Evolutionary conservation across 2,113 vertebrate genomes (phyloP).

Genomic region (Scartelaos histophorus): DNA sequence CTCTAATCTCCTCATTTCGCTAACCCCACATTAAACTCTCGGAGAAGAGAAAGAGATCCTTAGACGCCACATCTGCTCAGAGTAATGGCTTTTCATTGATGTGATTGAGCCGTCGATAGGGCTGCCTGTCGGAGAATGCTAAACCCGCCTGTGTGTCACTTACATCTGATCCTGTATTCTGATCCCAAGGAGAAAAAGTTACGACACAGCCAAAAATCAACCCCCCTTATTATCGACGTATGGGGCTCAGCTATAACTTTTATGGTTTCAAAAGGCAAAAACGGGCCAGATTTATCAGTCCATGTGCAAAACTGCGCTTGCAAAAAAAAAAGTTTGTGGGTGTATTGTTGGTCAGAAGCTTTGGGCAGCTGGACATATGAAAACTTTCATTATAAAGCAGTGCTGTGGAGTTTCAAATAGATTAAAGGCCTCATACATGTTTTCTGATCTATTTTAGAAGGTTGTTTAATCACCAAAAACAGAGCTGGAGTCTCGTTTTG

Average conservation of each 20-base stretch:
- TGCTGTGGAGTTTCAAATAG: no score
- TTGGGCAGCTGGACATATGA: no score
- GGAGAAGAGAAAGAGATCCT: constrained; percentile 12
- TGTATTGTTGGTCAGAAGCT: no score
- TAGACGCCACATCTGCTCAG: constrained; percentile 24
- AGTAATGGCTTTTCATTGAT: constrained; percentile 15
- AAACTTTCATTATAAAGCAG: no score
- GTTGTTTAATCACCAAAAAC: no score
- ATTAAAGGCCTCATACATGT: no score
- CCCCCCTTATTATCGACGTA: neutral
- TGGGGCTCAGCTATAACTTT: neutral
- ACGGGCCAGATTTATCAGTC: no score
- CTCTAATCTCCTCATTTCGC: constrained; percentile 56
- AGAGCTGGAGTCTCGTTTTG: no score
- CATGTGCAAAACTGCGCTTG: no score
- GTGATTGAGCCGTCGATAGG: neutral
- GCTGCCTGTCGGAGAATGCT: neutral
- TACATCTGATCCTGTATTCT: constrained; percentile 1
- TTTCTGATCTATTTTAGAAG: no score
- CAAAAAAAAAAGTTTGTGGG: no score
- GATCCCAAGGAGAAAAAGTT: neutral
- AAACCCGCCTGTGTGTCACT: constrained; percentile 8
- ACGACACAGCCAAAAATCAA: neutral
- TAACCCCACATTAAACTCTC: constrained; percentile 15
- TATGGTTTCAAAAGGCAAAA: neutral